These are phyloP conservation scores for Sphaerophoria rueppellii DNA, from an alignment of 2,888 invertebrate species.

Conservation along the genomic window DNA sequence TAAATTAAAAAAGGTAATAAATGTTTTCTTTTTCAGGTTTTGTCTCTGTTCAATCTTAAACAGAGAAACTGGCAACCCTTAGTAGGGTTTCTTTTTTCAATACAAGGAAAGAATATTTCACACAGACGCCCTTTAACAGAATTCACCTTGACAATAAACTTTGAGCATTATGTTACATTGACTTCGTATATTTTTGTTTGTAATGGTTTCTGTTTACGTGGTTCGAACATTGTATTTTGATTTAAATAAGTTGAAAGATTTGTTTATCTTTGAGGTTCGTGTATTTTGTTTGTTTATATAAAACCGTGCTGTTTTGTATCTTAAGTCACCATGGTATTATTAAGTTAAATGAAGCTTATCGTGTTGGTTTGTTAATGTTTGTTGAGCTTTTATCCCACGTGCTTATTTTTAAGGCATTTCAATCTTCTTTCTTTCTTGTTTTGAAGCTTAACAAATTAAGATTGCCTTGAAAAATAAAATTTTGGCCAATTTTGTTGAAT, in stretches of 20 bases:
- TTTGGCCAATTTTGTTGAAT: too few relatives aligned
- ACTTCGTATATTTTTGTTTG: slow-evolving; percentile 7
- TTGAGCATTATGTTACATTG: slow-evolving; percentile 50
- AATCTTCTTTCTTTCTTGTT: too few relatives aligned
- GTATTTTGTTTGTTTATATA: not conserved
- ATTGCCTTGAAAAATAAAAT: too few relatives aligned
- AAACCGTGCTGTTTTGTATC: not conserved
- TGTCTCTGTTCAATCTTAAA: too few relatives aligned
- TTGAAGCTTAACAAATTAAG: too few relatives aligned
- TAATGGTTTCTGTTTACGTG: not conserved
- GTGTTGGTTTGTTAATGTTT: not conserved
- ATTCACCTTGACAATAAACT: slow-evolving; percentile 70
- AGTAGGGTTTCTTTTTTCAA: not conserved
- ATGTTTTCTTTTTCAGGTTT: too few relatives aligned
- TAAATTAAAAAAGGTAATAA: too few relatives aligned
- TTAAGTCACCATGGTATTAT: not conserved
- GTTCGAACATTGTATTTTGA: not conserved
- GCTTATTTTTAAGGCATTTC: too few relatives aligned
- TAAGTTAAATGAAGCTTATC: not conserved
- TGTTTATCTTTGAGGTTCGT: not conserved
- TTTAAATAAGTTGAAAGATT: not conserved
- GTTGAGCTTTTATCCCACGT: too few relatives aligned
- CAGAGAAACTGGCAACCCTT: not conserved
- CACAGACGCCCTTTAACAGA: not conserved
- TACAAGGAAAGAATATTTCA: not conserved